Base-by-base conservation (phyloP, 2,113 vertebrate genomes). In the Nothobranchius furzeri region DNA sequence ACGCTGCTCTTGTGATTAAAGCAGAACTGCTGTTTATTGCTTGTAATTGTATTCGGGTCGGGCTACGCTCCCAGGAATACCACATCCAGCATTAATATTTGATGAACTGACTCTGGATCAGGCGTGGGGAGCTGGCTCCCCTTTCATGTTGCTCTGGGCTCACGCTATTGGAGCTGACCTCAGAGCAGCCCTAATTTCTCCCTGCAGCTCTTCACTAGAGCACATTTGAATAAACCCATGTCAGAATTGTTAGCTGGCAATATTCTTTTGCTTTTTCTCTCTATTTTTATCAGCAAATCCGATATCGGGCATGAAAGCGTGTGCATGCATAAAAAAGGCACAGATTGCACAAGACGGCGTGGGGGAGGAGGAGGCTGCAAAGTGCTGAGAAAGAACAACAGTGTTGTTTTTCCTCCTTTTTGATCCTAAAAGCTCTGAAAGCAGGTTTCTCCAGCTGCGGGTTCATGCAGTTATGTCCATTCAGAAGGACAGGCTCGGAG, bases 21-120 rank as follows among this genome's bases (percentile, higher is more conserved):
- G 87, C 86, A 88, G 86, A 88, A 83, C 81, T 76, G 73, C 81
- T 90, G 87, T 87, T 89, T 90, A 90, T 90, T 90, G 87, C 87
- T 87, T 88, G 87, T 88, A 88, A 90, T 88, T 90, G 89, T 90
- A 89, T 90, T 88, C 74, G 67, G 87, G 77, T 85, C 81, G 77
- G 87, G 86, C 87, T 72, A 59, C 70, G 83, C 89, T 89, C 84
- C 71, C 74, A 88, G 89, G 85, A 86, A 87, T 70, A 81, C 68
- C 85, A 61, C 73, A 60, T 64, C 9, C 75, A 40, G 70, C 69
- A 85, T 90, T 81, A 87, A 90, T 90, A 88, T 89, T 87, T 72
- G 70, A 90, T 89, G 87, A 88, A 78, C 81, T 77, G 81, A 89
- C 85, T 85, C 71, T 36, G 74, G 84, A 87, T 89, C 87, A 64